Evolutionary conservation across 2,888 invertebrate genomes (phyloP).

Genomic region (Sminthurinus aureus): DNA sequence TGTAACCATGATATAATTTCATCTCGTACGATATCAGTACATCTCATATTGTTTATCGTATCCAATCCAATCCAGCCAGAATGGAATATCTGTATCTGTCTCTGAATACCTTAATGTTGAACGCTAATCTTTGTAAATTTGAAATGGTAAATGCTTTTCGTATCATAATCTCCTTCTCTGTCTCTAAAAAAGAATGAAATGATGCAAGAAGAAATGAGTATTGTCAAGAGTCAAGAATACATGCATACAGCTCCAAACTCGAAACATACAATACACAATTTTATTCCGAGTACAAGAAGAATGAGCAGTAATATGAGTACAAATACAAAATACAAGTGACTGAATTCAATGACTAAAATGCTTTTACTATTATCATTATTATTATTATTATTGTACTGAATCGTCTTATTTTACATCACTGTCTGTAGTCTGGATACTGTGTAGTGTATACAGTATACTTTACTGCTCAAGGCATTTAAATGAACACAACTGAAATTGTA

Average conservation of each 20-base stretch:
- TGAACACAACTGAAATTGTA: background rate
- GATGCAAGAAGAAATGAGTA: background rate
- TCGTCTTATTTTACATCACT: too few relatives aligned
- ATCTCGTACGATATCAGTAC: too few relatives aligned
- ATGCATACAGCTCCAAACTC: background rate
- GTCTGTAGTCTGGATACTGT: too few relatives aligned
- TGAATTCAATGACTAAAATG: background rate
- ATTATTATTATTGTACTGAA: background rate
- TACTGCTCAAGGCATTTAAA: background rate
- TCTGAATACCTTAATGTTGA: background rate
- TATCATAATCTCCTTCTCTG: background rate
- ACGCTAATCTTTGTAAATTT: background rate
- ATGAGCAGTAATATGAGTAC: background rate
- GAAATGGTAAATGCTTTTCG: background rate
- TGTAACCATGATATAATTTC: too few relatives aligned
- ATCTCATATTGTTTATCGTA: too few relatives aligned
- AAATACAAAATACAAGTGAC: background rate
- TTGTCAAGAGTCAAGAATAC: too few relatives aligned
- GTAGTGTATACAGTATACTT: too few relatives aligned
- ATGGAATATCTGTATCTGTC: background rate
- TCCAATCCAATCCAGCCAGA: background rate
- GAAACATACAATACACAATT: background rate
- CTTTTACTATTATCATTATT: background rate
- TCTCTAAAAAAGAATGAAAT: background rate
- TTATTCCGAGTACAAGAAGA: background rate